These are phyloP conservation scores for Molanna angustata DNA, from an alignment of 2,888 invertebrate genomes.

Conservation along the genomic window DNA sequence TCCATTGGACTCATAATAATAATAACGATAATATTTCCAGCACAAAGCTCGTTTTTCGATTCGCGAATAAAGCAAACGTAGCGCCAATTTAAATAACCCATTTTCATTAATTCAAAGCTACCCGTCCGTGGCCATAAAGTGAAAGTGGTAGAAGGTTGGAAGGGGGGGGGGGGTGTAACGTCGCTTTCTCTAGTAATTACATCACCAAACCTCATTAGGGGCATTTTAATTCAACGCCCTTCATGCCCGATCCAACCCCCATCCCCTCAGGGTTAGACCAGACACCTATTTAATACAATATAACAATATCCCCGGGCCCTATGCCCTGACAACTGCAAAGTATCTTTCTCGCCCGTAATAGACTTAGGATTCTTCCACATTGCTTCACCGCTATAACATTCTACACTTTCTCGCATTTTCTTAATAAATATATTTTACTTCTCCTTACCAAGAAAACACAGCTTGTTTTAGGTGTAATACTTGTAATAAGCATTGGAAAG, in stretches of 20 bases:
- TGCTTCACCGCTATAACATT: too few relatives aligned
- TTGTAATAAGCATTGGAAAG: too few relatives aligned
- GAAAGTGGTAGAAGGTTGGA: not conserved
- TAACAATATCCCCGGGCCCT: too few relatives aligned
- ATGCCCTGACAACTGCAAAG: too few relatives aligned
- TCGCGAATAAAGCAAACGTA: conserved; percentile 12
- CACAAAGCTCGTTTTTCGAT: not conserved
- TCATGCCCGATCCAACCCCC: not conserved
- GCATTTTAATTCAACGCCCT: conserved; percentile 30
- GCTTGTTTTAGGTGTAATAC: too few relatives aligned
- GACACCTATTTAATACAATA: too few relatives aligned
- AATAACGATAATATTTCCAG: not conserved
- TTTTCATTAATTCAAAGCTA: conserved; percentile 21
- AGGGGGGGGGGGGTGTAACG: conserved; percentile 2
- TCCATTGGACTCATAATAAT: not conserved
- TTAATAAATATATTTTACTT: too few relatives aligned
- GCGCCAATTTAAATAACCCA: conserved; percentile 23
- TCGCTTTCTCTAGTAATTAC: conserved; percentile 20
- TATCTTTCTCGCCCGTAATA: too few relatives aligned
- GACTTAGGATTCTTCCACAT: too few relatives aligned
- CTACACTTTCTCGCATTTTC: too few relatives aligned
- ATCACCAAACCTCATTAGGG: conserved; percentile 32
- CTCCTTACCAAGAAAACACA: too few relatives aligned
- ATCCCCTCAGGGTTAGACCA: too few relatives aligned
- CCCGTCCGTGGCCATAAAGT: not conserved